Base-by-base conservation (phyloP, 2,113 vertebrate species). In the Chloebia gouldiae region DNA sequence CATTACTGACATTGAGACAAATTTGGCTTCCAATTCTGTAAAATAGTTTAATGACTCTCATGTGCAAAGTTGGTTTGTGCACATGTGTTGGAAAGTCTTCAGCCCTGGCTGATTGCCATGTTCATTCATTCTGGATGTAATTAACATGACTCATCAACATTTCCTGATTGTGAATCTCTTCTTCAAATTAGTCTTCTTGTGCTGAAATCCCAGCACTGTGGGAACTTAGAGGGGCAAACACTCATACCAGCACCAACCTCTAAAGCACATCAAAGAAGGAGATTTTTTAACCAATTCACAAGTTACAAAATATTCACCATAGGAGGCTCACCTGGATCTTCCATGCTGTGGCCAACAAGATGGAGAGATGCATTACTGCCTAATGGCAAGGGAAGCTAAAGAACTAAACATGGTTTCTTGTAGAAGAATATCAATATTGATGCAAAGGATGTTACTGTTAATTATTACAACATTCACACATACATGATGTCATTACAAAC, bases 91-190 rank as follows among this genome's bases (percentile, higher is more conserved):
- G 39, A 73, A 84, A 73, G 72, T 39, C 51, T 92, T 80, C 63
- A 81, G 51, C 45, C 33, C 35, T 83, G 83, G 50, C 42, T 73
- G 64, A 59, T 76, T 70, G 68, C 83, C 3, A 0, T 45, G 47
- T 83, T 90, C 50, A 40, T 88, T 95, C 68, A 53, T 70, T 84
- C 39, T 94, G 47, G 44, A n/a, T 81, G 18, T 75, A 66, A 86
- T 92, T 86, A 91, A 83, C 19, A 23, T 86, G 81, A 92, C 18
- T 91, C 77, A 92, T 84, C 72, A 78, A 78, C 25, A 30, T 69
- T 92, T 91, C 81, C 64, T 78, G 54, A 66, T 53, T 65, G 37
- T 81, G 64, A 42, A 77, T 51, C 35, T 70, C 16, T 54, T 54
- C 33, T 85, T 65, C 60, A 39, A 90, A 90, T 79, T 35, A 59